Evolutionary conservation across 2,888 invertebrate species (phyloP).

Genomic region (Drosophila paracracens): DNA sequence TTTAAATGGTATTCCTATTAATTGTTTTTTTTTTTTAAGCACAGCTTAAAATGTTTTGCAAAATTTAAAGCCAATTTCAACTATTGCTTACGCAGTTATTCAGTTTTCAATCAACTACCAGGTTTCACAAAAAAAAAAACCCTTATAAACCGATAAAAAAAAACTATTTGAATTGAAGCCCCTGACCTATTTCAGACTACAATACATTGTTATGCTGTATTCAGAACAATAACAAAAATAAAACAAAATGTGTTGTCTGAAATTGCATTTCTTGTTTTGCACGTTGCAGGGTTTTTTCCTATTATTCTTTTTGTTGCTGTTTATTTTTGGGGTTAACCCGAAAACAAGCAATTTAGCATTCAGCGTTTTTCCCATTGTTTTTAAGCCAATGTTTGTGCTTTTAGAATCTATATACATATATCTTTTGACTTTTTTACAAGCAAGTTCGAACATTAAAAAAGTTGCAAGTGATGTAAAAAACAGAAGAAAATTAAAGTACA

Average conservation of each 20-base stretch:
- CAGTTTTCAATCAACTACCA: constrained; percentile 32
- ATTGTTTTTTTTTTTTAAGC: background rate
- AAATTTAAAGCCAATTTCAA: background rate
- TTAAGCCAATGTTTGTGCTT: constrained; percentile 12
- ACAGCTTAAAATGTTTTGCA: background rate
- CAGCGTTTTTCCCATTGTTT: constrained; percentile 42
- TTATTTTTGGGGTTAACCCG: constrained; percentile 42
- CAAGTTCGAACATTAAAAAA: constrained; percentile 52
- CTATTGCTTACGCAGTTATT: background rate
- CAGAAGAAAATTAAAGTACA: too few relatives aligned
- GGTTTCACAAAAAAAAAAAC: constrained; percentile 5
- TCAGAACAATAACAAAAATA: constrained; percentile 15
- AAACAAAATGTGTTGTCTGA: constrained; percentile 34
- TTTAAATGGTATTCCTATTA: background rate
- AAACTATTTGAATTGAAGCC: constrained; percentile 27
- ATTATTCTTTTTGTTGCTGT: constrained; percentile 27
- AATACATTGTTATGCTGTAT: constrained; percentile 25
- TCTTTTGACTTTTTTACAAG: constrained; percentile 1
- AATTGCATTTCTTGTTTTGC: constrained; percentile 26
- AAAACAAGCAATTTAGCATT: constrained; percentile 64
- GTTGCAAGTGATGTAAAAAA: background rate
- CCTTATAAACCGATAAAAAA: background rate
- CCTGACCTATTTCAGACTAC: constrained; percentile 46
- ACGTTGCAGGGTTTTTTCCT: constrained; percentile 25
- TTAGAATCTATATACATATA: background rate